Evolutionary conservation across 2,797 vertebrate genomes (phyloP).

Genomic region (Phalloptychus januarius): DNA sequence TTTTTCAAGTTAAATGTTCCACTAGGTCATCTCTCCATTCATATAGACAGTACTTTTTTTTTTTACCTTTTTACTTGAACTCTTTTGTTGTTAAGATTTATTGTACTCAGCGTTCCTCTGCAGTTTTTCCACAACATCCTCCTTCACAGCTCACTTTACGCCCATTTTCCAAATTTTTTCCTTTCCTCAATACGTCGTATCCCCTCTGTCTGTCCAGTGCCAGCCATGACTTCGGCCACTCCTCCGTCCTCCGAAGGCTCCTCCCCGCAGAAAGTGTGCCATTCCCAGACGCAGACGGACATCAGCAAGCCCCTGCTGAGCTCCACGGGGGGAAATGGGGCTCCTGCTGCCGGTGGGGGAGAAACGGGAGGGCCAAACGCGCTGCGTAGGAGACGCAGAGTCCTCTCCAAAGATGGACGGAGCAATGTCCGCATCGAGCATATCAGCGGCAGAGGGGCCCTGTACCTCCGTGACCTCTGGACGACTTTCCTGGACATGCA

Average conservation of each 20-base stretch:
- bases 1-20: slow-evolving; percentile 44
- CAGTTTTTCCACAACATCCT: not conserved
- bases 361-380: slow-evolving; percentile 46
- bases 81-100: slow-evolving; percentile 22
- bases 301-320: slow-evolving; percentile 80
- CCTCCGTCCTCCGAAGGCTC: slow-evolving; percentile 77
- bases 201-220: slow-evolving; percentile 24
- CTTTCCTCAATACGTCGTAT: slow-evolving; percentile 19
- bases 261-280: slow-evolving; percentile 82
- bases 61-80: slow-evolving; percentile 21
- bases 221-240: slow-evolving; percentile 78
- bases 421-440: slow-evolving; percentile 97
- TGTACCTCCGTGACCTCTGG: slow-evolving; percentile 96
- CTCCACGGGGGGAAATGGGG: slow-evolving; percentile 42
- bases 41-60: not conserved
- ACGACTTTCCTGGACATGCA: slow-evolving; percentile 86
- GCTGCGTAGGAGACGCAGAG: slow-evolving; percentile 74
- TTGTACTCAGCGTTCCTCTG: not conserved
- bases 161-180: not conserved
- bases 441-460: slow-evolving; percentile 84
- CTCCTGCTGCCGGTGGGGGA: slow-evolving; percentile 25
- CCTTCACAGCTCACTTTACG: not conserved
- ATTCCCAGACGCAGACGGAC: slow-evolving; percentile 84
- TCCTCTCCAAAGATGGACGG: slow-evolving; percentile 92
- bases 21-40: slow-evolving; percentile 30